Conservation (phyloP, 2,797 vertebrate species). For the Malurus splendens region DNA sequence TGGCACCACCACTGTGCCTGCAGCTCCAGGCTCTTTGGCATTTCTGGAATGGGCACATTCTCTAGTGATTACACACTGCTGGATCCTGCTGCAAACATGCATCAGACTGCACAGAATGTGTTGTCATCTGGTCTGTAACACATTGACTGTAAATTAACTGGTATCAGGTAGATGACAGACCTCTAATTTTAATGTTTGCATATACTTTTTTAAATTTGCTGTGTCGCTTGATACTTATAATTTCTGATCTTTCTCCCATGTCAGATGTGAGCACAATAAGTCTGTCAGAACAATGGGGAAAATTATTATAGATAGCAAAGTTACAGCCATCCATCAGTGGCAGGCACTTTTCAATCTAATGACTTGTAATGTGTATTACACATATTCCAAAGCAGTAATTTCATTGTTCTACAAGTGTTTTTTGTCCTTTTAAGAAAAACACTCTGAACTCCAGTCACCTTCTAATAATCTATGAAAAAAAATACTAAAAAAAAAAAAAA, state of each 20-base stretch:
- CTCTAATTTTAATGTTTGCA: neutral
- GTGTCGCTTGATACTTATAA: neutral
- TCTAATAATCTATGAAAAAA: too few relatives aligned
- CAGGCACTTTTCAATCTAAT: neutral
- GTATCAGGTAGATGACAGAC: neutral
- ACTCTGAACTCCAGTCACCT: too few relatives aligned
- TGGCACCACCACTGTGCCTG: too few relatives aligned
- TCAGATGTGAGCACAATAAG: conserved; percentile 1
- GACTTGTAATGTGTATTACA: neutral
- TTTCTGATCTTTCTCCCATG: neutral
- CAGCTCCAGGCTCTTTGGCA: neutral
- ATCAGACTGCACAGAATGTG: neutral
- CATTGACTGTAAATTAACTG: neutral
- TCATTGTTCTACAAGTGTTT: neutral
- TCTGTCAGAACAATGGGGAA: neutral
- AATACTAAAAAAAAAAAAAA: neutral
- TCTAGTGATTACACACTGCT: neutral
- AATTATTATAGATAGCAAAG: neutral
- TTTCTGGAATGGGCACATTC: conserved; percentile 10
- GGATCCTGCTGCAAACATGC: neutral
- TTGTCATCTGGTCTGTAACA: conserved; percentile 9
- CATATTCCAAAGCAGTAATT: neutral
- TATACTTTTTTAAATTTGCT: neutral
- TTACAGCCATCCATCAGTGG: neutral
- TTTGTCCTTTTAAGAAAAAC: neutral